A percentile compares a stretch with the other conserved stretches of the same genome.
phyloP scores from a whole-genome alignment of 1,140 invertebrate species.

The Telenomus remus region DNA sequence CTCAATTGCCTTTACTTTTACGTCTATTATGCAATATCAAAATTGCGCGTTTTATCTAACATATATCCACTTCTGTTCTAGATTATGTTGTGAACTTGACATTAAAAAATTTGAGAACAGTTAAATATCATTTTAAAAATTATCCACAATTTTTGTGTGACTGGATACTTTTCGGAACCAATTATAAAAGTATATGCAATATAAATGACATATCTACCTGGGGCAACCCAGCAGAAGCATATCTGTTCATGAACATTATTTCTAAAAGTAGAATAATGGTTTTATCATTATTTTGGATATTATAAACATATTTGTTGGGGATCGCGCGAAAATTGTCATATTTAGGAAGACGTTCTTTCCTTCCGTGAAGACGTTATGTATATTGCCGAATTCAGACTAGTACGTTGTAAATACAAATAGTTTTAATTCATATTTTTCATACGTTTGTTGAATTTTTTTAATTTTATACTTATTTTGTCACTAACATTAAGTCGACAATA shows the following conservation, averaged over 20 bases:
- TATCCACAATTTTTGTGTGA: slow-evolving; percentile 28
- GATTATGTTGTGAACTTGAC: slow-evolving; percentile 30
- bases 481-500: slow-evolving; percentile 17
- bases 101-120: slow-evolving; percentile 25
- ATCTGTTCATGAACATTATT: slow-evolving; percentile 72
- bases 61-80: not conserved
- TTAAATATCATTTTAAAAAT: slow-evolving; percentile 34
- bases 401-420: slow-evolving; percentile 42
- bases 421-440: slow-evolving; percentile 46
- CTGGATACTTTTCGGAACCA: slow-evolving; percentile 29
- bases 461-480: slow-evolving; percentile 28
- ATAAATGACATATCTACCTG: slow-evolving; percentile 57
- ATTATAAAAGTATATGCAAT: slow-evolving; percentile 27
- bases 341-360: slow-evolving; percentile 47
- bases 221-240: slow-evolving; percentile 60
- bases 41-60: no score
- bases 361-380: slow-evolving; percentile 21
- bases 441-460: slow-evolving; percentile 24
- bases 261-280: slow-evolving; percentile 61
- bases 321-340: slow-evolving; percentile 59
- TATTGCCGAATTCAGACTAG: slow-evolving; percentile 29
- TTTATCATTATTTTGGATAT: slow-evolving; percentile 47
- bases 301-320: slow-evolving; percentile 54
- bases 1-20: no score
- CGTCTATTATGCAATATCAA: no score